Evolutionary conservation across 2,888 invertebrate genomes (phyloP), one percentile per base, ranked within the genome.

Genomic region (Torymus aiolomorphi): DNA sequence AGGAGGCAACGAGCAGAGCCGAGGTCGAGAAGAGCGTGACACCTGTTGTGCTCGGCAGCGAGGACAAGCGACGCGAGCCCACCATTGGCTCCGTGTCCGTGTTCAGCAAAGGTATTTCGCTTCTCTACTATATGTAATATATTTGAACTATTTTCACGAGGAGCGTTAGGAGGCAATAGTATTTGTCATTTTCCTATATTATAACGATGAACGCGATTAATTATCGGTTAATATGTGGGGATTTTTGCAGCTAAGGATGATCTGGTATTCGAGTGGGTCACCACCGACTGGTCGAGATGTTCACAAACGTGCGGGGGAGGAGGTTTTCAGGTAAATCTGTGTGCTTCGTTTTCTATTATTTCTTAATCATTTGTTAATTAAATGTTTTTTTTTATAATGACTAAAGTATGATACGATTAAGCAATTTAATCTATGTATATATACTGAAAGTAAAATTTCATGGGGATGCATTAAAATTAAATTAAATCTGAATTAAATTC

Each of bases 211-310:
- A n/a, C n/a, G n/a, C n/a, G 24, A 4, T 49, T 54, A 51, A 69
- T 42, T 42, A 42, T 42, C 0, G 42, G 31, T 31, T 42, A 8
- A 8, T 42, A 8, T 42, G 5, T 42, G 5, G 0, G 24, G 14
- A 31, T 78, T 69, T 52, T 75, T 84, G 65, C 82, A 80, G 85
- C 85, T 71, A 84, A 84, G 42, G 86, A 87, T 18, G 86, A 92
- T 86, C 86, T 94, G 83, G 91, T 94, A 85, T 96, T 95, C 88
- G 94, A 94, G 83, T 97, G 97, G 97, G 92, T 93, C 87, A 93
- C 95, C 13, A 95, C 95, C 0, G 94, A 95, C 12, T 98, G 98
- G 98, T 95, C 97, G 0, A 92, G 94, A 14, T 98, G 98, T 88
- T 96, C 95, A 1, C 95, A 95, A 83, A 94, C 94, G 0, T 98